Base-by-base conservation (phyloP, 2,888 invertebrate species). In the Brenthis ino region DNA sequence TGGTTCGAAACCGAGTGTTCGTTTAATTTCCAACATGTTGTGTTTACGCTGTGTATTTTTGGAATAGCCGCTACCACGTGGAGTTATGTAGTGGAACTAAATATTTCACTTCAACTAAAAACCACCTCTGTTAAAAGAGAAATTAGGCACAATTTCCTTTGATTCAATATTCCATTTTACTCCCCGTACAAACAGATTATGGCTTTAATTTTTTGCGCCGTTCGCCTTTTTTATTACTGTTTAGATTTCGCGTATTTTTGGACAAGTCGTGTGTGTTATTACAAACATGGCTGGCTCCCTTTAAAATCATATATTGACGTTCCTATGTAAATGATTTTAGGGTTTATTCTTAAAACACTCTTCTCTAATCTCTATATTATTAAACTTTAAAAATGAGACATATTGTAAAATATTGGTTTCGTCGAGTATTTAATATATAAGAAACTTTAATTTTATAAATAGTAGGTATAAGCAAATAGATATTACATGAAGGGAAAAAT, bases 31-130 rank as follows among this genome's bases (percentile, higher is more conserved):
- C 86, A 88, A 87, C 89, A 87, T 85, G 84, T 85, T 86, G 86
- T 89, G 89, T 90, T 89, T 89, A 90, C 87, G 79, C 82, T 81
- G 85, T 78, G 80, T 91, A 91, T 91, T 91, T 90, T 88, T 87
- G 88, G 87, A 82, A 80, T 86, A 77, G 82, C 88, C 85, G 80
- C 78, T 80, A 77, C 84, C 88, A 87, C 88, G 87, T 88, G 89
- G 87, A 86, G 85, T 71, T 69, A 61, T 66, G 66, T 69, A 69
- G 70, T 67, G 57, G 54, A 67, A 68, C 71, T 58, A 24, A 43
- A 43, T 24, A n/a, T 61, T 24, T 64, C 20, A 11, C n/a, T 14
- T 58, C 67, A 57, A 50, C 55, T 64, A 1, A 69, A 64, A 58
- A 66, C 54, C 50, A 24, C 63, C 66, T 57, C 53, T 72, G 69